Percentiles rank a stretch among this genome's conserved stretches.
Conservation (phyloP, 2,113 vertebrate species). For the Saccopteryx leptura region DNA sequence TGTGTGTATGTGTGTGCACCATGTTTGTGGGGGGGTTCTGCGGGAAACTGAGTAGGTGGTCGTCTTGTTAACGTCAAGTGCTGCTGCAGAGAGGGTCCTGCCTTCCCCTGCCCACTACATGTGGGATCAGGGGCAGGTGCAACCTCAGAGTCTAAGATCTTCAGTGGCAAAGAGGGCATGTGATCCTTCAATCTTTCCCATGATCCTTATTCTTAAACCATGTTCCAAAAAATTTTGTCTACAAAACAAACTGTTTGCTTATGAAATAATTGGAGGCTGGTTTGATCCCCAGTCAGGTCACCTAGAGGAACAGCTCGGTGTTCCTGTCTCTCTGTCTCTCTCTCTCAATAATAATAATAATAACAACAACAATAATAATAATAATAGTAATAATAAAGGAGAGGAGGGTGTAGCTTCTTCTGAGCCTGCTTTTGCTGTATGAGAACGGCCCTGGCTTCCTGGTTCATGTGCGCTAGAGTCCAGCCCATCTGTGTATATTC, state of each 20-base stretch:
- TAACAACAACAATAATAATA: too few species aligned
- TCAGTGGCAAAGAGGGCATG: background rate
- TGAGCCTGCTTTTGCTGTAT: background rate
- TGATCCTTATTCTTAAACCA: background rate
- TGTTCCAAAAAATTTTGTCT: background rate
- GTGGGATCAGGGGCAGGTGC: background rate
- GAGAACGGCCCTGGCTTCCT: background rate
- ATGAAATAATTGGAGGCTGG: background rate
- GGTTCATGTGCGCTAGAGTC: background rate
- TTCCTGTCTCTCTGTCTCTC: too few species aligned
- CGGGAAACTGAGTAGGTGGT: background rate
- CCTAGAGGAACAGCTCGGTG: too few species aligned
- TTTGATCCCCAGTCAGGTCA: too few species aligned
- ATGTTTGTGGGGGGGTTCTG: too few species aligned
- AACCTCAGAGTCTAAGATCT: background rate
- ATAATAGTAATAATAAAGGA: too few species aligned
- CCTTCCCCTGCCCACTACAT: too few species aligned
- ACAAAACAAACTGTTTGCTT: background rate
- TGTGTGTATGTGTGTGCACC: background rate
- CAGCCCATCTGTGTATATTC: background rate
- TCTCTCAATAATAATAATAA: too few species aligned
- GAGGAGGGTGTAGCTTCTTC: background rate
- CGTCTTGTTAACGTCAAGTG: background rate
- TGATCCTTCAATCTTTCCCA: background rate
- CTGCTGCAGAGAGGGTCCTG: background rate